Base-by-base conservation (phyloP, 2,888 invertebrate genomes). In the Xanthorhoe spadicearia region DNA sequence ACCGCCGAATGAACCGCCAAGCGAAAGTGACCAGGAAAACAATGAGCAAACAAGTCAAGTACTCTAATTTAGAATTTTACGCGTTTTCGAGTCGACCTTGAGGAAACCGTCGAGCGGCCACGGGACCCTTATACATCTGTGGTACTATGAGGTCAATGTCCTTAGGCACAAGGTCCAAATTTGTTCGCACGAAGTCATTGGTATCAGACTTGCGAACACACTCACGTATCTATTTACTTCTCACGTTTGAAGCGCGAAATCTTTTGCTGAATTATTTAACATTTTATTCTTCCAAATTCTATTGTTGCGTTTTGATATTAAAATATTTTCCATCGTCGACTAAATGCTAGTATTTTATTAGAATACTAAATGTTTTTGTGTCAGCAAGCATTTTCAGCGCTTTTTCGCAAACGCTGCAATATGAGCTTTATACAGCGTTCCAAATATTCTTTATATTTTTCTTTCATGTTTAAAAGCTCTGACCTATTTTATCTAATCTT, bases 181-280 rank as follows among this genome's bases (percentile, higher is more conserved):
- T 43, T 10, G 13, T 4, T 3, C 13, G 38, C 38, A 43, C 3
- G 1, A 48, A 48, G 15, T 17, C 8, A 17, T 48, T 17, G 48
- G 15, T 48, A 48, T 48, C 48, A 32, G 17, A 32, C 13, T 58
- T 35, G 28, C 13, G 17, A 50, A 58, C 18, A 58, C 35, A 18
- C 13, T 49, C 32, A 58, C 50, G 50, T 58, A 35, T 35, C 32
- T 58, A 58, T 58, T 50, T 50, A 58, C 49, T 58, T 58, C 7
- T 50, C 15, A 28, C 48, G 48, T 48, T 50, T 58, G 28, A 48
- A 18, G 8, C n/a, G 8, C 23, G 10, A 43, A 32, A 5, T 9
- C 38, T 23, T 32, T 48, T 57, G 6, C 28, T 1, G n/a, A 48
- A 48, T 38, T 17, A 35, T 35, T 35, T 54, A 23, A 23, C 51